phyloP scores from a whole-genome alignment of 2,113 vertebrate species.

The Lutjanus erythropterus region DNA sequence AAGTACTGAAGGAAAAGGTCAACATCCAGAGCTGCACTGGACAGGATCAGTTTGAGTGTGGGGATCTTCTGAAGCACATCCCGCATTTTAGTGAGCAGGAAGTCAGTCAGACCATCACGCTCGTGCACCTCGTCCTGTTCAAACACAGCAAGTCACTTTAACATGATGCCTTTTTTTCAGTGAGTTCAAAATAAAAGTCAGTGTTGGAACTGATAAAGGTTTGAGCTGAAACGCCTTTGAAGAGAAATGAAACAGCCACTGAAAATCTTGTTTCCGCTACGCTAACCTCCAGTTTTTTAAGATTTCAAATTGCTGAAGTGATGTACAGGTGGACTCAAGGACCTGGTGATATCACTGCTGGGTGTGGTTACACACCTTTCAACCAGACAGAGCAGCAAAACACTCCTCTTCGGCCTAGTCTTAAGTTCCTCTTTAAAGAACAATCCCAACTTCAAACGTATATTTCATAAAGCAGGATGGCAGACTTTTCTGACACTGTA shows the following conservation, averaged over 20 bases:
- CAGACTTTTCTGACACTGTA: background rate
- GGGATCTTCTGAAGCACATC: conserved; percentile 89
- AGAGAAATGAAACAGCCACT: background rate
- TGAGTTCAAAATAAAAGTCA: background rate
- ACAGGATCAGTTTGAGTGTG: conserved; percentile 92
- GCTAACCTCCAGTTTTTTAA: background rate
- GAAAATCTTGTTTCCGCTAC: background rate
- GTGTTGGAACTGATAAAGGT: background rate
- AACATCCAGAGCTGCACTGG: conserved; percentile 93
- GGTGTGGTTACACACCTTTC: background rate
- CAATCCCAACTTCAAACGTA: background rate
- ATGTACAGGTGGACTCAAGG: too few species aligned
- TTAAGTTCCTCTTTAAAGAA: background rate
- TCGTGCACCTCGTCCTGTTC: conserved; percentile 96
- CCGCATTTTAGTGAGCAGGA: conserved; percentile 94
- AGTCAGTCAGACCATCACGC: conserved; percentile 95
- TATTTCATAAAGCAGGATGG: background rate
- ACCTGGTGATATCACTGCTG: background rate
- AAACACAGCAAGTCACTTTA: conserved; percentile 6
- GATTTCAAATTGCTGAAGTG: background rate
- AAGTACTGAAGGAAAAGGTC: conserved; percentile 94
- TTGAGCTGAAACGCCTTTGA: background rate
- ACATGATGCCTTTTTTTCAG: background rate
- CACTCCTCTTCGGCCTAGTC: background rate
- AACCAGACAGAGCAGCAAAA: conserved; percentile 1